Conservation (phyloP, 2,888 invertebrate species). For the Limenitis camilla region DNA sequence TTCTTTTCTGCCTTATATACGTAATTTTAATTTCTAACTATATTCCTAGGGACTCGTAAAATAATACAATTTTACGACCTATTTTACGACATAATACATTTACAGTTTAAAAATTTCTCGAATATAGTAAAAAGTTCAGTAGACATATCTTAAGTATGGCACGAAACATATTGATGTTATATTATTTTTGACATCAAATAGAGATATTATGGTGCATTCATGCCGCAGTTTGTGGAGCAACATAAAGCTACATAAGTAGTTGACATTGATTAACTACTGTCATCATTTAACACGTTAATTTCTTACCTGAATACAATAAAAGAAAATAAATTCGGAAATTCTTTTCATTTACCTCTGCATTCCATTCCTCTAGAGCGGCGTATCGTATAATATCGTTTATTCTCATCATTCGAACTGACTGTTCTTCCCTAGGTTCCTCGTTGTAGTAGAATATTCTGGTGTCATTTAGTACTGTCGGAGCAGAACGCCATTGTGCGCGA, state of each 20-base stretch:
- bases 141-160: too few relatives aligned
- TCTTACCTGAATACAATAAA: too few relatives aligned
- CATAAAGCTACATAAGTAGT: too few relatives aligned
- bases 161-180: too few relatives aligned
- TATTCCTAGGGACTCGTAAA: constrained; percentile 43
- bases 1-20: constrained; percentile 47
- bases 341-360: constrained; percentile 48
- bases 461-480: constrained; percentile 63
- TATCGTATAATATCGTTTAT: constrained; percentile 62
- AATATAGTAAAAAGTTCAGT: too few relatives aligned
- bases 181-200: too few relatives aligned
- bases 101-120: too few relatives aligned
- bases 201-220: too few relatives aligned
- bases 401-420: constrained; percentile 53
- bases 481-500: constrained; percentile 57
- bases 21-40: constrained; percentile 49
- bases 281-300: too few relatives aligned
- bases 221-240: too few relatives aligned
- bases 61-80: neutral
- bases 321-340: too few relatives aligned
- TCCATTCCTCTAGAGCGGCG: constrained; percentile 47
- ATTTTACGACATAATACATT: neutral
- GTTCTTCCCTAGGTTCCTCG: constrained; percentile 29
- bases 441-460: constrained; percentile 44
- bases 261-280: too few relatives aligned